Base-by-base conservation (phyloP, 1,140 invertebrate species). In the Drosophila hydei region DNA sequence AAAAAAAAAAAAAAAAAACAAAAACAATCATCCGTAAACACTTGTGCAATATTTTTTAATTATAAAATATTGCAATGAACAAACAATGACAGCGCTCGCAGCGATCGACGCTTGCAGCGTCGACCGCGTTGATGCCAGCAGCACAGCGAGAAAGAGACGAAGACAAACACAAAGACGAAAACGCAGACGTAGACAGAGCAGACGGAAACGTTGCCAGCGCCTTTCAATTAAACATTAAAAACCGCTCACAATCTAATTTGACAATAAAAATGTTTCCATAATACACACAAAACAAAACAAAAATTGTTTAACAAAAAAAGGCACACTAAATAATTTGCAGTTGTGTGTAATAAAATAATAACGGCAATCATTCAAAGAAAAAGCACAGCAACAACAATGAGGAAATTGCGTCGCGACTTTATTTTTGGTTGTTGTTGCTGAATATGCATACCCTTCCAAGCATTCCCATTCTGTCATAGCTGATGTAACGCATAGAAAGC, bases 281-380 rank as follows among this genome's bases (percentile, higher is more conserved):
- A 16, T 8, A 23, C 33, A 56, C 4, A 25, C n/a, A 43, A 25
- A 16, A 42, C 0, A 3, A 54, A 1, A 40, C n/a, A 36, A 14
- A 52, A 60, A 30, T 9, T 5, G 1, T 19, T 68, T 23, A 45
- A 58, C 36, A 33, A 8, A 18, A 27, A 42, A 80, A 77, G 54
- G 16, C 47, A 51, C 16, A 54, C 36, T 14, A 54, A 51, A 55
- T 40, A 61, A 52, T 67, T 68, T 74, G 72, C 64, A 69, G 58
- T 55, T 68, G 51, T 67, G 64, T 72, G 70, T 70, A 80, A 75
- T 80, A 80, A 71, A 77, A 79, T 77, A 77, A 87, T 87, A 77
- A 80, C 62, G 65, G 65, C 64, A 87, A 77, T 77, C 79, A 75
- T 54, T 65, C 52, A 45, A 67, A 74, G 19, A 80, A 56, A 25